Base-by-base conservation (phyloP, 23 tunicate genomes). In the Clavelina lepadiformis region DNA sequence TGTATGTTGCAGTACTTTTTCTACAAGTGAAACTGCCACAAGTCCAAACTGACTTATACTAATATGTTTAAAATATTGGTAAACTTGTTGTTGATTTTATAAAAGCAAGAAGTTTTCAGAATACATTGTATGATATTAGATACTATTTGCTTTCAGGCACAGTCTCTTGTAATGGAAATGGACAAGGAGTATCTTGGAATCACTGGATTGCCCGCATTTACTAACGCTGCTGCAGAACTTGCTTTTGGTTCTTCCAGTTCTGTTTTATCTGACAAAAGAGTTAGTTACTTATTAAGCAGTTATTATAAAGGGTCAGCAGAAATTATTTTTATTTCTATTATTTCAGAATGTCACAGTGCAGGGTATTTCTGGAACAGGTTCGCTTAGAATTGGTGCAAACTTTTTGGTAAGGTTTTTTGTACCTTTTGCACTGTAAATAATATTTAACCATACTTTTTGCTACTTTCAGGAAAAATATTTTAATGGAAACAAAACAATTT, bases 121-220 rank as follows among this genome's bases (percentile, higher is more conserved):
- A n/a, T n/a, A n/a, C n/a, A n/a, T n/a, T n/a, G n/a, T n/a, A n/a
- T n/a, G n/a, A n/a, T n/a, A n/a, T n/a, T n/a, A n/a, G n/a, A n/a
- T n/a, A n/a, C n/a, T n/a, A n/a, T n/a, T n/a, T n/a, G n/a, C n/a
- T 31, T 74, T 27, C 69, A 80, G 91, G 98, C 98, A 24, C 86
- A 91, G 50, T 27, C 46, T 27, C 32, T 18, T 8, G 56, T 71
- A 1, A 38, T 61, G 35, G 63, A 67, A 0, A 0, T 91, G 73
- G 98, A 91, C 57, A 82, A 91, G 46, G 98, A 91, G 63, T 91
- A 91, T 44, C 76, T 91, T 38, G 93, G 93, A 30, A 91, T 91
- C 30, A 78, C 86, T 54, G 98, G 98, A 1, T 60, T 91, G 56
- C 98, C 98, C 28, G 74, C 98, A 1, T 91, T 91, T 59, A 76